These are phyloP conservation scores for Urocynchramus pylzowi DNA, from an alignment of 2,113 vertebrate species.

Conservation along the genomic window DNA sequence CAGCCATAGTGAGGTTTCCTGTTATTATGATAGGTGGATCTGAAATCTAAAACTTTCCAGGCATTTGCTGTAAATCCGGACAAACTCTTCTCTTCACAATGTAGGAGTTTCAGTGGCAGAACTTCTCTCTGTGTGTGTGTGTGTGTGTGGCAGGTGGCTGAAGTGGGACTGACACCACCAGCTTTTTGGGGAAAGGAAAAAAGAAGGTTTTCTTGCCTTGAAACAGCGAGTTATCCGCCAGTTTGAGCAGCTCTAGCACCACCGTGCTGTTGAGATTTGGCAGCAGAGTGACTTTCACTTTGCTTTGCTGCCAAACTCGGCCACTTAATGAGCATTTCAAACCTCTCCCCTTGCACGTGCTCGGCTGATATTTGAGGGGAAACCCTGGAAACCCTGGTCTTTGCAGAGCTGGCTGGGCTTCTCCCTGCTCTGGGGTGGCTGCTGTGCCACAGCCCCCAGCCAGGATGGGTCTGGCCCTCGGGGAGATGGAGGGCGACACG, in stretches of 20 bases:
- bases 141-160: background rate
- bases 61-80: background rate
- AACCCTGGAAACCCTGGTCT: background rate
- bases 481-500: background rate
- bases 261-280: conserved; percentile 41
- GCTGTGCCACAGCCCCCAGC: background rate
- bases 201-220: background rate
- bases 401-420: background rate
- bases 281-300: conserved; percentile 8
- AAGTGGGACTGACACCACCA: background rate
- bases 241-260: conserved; percentile 33
- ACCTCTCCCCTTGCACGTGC: background rate
- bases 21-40: background rate
- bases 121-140: background rate
- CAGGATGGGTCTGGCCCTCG: background rate
- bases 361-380: background rate
- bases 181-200: background rate
- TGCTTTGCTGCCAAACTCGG: background rate
- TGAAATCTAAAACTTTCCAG: background rate
- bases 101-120: background rate
- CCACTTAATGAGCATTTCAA: conserved; percentile 15
- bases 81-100: background rate
- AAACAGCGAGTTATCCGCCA: background rate
- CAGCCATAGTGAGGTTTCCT: background rate
- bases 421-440: background rate